Percentiles rank a stretch among this genome's conserved stretches.
phyloP scores from a whole-genome alignment of 2,797 vertebrate genomes.

The Darevskia mixta region DNA sequence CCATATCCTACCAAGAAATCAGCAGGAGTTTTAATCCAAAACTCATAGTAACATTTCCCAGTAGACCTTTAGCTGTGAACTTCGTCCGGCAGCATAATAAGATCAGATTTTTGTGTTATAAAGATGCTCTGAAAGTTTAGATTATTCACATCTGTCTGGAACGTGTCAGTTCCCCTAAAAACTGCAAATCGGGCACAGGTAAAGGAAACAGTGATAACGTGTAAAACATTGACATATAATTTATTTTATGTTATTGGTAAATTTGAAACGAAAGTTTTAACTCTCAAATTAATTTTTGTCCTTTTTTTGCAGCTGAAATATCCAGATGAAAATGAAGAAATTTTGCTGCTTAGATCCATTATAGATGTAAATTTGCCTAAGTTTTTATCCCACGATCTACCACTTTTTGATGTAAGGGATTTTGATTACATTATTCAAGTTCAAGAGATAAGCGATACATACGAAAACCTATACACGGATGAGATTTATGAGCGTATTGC shows the following conservation, averaged over 20 bases:
- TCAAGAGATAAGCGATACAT: neutral
- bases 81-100: neutral
- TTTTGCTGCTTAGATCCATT: conserved; percentile 90
- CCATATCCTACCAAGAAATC: neutral
- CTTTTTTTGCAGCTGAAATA: conserved; percentile 84
- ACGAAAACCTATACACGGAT: neutral
- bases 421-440: neutral
- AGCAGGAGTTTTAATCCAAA: neutral
- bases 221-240: neutral
- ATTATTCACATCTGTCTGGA: neutral
- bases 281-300: conserved; percentile 2
- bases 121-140: neutral
- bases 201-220: neutral
- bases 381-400: conserved; percentile 90
- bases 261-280: neutral
- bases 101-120: neutral
- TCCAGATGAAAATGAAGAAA: conserved; percentile 91
- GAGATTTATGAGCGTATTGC: neutral
- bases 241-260: neutral
- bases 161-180: neutral
- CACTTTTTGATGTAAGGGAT: conserved; percentile 89
- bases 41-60: neutral
- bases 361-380: conserved; percentile 93
- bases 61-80: neutral
- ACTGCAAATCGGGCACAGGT: neutral